These are phyloP conservation scores for Callipepla squamata DNA, from an alignment of 2,113 vertebrate species.

Conservation along the genomic window DNA sequence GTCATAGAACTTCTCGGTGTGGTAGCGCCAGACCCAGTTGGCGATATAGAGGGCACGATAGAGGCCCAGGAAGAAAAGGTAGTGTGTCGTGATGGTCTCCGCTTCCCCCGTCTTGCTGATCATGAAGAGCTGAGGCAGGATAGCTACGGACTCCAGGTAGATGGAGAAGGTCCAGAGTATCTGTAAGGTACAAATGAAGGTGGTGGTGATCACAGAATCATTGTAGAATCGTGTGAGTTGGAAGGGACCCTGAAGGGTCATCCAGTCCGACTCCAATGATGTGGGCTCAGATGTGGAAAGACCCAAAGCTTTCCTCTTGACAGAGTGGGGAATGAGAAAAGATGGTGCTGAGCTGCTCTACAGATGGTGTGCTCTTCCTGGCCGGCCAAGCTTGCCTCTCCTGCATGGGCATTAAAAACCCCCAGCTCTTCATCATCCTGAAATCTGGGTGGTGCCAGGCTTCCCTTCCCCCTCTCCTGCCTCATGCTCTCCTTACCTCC, in stretches of 20 bases:
- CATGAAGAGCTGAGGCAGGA: slow-evolving; percentile 98
- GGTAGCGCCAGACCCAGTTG: slow-evolving; percentile 97
- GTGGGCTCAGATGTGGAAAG: neutral
- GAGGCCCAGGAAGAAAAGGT: slow-evolving; percentile 95
- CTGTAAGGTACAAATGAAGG: slow-evolving; percentile 68
- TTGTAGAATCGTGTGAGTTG: too few relatives aligned
- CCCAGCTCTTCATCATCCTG: neutral
- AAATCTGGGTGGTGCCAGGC: neutral
- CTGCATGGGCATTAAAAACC: neutral
- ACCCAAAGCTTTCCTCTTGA: neutral
- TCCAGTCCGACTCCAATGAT: too few relatives aligned
- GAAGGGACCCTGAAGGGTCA: too few relatives aligned
- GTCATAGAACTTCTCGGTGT: slow-evolving; percentile 92
- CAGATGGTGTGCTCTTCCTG: neutral
- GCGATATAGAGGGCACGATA: slow-evolving; percentile 93
- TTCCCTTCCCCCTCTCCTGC: neutral
- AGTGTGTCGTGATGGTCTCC: slow-evolving; percentile 96
- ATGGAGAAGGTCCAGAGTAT: slow-evolving; percentile 98
- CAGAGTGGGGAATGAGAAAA: neutral
- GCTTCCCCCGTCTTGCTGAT: slow-evolving; percentile 97
- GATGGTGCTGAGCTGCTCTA: accelerated
- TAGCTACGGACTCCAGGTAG: slow-evolving; percentile 95
- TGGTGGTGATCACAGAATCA: neutral
- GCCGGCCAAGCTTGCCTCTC: neutral
- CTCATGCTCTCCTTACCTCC: slow-evolving; percentile 82